phyloP scores from a whole-genome alignment of 2,888 invertebrate species.

The Dysmachus trigonus region DNA sequence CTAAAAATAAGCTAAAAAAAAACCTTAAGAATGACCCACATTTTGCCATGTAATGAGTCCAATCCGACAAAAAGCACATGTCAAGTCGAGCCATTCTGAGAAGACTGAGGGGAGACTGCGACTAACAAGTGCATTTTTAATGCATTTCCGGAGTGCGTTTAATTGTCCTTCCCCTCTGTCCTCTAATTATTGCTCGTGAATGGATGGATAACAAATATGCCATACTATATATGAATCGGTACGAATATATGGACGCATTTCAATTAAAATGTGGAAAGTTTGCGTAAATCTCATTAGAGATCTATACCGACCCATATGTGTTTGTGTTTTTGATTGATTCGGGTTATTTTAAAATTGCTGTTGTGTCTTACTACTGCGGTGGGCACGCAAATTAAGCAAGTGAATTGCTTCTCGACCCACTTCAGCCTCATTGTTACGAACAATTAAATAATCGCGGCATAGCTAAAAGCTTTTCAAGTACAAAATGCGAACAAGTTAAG shows the following conservation, averaged over 20 bases:
- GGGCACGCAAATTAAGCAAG: not conserved
- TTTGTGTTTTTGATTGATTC: not conserved
- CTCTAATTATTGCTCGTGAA: not conserved
- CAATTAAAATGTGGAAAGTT: not conserved
- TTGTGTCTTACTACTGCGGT: not conserved
- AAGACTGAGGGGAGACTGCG: not conserved
- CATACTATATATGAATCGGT: not conserved
- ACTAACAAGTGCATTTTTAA: not conserved
- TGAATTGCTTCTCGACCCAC: not conserved
- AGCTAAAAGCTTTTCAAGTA: constrained; percentile 11
- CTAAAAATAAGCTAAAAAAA: constrained; percentile 10
- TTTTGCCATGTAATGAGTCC: not conserved
- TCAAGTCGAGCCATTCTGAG: not conserved
- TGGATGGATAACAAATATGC: not conserved
- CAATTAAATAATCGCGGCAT: not conserved
- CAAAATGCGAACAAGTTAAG: not conserved
- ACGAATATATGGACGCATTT: not conserved
- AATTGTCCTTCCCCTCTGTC: not conserved
- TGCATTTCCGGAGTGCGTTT: not conserved
- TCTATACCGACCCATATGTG: not conserved
- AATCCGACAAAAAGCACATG: constrained; percentile 4
- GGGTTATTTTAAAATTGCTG: not conserved
- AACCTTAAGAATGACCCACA: not conserved
- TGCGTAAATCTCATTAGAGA: not conserved
- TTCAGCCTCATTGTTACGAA: not conserved